These are phyloP conservation scores for Megamerina dolium DNA, from an alignment of 2,888 invertebrate genomes.

Conservation along the genomic window DNA sequence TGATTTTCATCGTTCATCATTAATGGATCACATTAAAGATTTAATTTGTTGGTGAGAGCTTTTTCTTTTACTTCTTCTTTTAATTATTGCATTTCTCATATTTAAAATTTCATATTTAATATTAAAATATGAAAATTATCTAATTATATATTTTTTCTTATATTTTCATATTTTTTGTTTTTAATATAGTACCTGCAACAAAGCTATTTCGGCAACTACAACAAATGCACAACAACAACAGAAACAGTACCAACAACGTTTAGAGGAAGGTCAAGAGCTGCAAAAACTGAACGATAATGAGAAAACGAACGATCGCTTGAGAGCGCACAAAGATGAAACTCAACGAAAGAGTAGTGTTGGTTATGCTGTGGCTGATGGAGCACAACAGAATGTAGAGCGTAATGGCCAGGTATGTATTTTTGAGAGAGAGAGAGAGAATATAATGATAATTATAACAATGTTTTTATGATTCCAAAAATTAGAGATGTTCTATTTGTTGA, in stretches of 20 bases:
- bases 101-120: neutral
- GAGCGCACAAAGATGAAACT: neutral
- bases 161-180: slow-evolving; percentile 2
- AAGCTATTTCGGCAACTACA: slow-evolving; percentile 11
- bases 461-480: too few species aligned
- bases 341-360: too few species aligned
- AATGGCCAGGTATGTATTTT: too few species aligned
- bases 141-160: neutral
- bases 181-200: slow-evolving; percentile 15
- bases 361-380: too few species aligned
- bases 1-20: neutral
- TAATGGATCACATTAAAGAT: slow-evolving; percentile 17
- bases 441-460: too few species aligned
- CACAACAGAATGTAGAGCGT: too few species aligned
- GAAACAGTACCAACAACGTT: too few species aligned
- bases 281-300: slow-evolving; percentile 4
- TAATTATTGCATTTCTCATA: neutral
- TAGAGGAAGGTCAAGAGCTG: slow-evolving; percentile 7
- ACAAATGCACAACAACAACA: slow-evolving; percentile 12
- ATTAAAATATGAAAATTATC: too few species aligned
- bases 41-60: slow-evolving; percentile 20
- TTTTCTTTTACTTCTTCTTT: neutral
- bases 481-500: too few species aligned
- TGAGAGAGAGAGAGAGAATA: too few species aligned
- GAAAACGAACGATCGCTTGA: neutral